phyloP scores from a whole-genome alignment of 2,113 vertebrate genomes.

The Philantomba maxwellii region DNA sequence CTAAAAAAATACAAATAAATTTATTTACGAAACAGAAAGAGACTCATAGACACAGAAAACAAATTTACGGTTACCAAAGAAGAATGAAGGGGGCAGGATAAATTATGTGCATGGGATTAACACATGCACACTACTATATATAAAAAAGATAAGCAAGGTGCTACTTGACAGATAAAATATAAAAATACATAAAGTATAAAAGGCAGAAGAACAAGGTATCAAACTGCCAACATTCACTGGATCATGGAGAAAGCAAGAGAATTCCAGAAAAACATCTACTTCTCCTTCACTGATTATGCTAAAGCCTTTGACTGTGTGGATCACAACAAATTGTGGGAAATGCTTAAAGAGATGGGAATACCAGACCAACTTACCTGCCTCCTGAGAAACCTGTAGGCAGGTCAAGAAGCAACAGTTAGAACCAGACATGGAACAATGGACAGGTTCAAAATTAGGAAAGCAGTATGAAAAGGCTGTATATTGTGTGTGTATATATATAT shows the following conservation, averaged over 20 bases:
- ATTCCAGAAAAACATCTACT: background rate
- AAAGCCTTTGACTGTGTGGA: background rate
- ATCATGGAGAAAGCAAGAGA: background rate
- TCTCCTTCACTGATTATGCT: background rate
- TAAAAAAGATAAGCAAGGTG: background rate
- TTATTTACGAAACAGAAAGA: background rate
- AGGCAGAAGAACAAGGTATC: background rate
- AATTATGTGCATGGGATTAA: background rate
- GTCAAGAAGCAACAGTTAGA: background rate
- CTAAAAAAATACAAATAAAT: background rate
- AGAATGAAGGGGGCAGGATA: background rate
- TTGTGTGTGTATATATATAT: background rate
- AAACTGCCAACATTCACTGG: background rate
- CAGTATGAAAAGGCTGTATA: background rate
- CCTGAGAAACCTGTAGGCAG: background rate
- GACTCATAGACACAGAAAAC: background rate
- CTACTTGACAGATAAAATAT: background rate
- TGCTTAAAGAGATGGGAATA: background rate
- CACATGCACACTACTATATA: background rate
- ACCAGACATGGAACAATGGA: background rate
- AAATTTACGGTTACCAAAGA: background rate
- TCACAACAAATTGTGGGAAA: background rate
- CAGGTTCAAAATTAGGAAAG: background rate
- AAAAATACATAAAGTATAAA: background rate
- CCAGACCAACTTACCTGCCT: background rate